phyloP scores from a whole-genome alignment of 2,113 vertebrate species.

The Podarcis cretensis region DNA sequence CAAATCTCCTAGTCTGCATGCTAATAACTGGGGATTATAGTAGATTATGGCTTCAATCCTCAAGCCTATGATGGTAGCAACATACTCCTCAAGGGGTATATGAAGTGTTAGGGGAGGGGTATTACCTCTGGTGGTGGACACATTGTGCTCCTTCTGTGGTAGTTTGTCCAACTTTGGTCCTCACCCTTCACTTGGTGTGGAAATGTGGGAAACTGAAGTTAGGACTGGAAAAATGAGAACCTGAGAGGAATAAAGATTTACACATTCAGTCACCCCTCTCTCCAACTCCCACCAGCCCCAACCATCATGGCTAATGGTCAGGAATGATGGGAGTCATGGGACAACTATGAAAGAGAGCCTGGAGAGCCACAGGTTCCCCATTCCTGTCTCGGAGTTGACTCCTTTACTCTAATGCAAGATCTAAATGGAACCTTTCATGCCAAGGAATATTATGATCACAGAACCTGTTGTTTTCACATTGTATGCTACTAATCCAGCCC shows the following conservation, averaged over 20 bases:
- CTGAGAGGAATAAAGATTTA: too few relatives aligned
- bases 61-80: neutral
- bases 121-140: too few relatives aligned
- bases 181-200: too few relatives aligned
- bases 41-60: neutral
- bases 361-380: too few relatives aligned
- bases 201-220: too few relatives aligned
- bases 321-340: neutral
- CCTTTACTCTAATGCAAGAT: neutral
- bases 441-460: neutral
- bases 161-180: too few relatives aligned
- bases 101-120: too few relatives aligned
- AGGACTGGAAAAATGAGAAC: too few relatives aligned
- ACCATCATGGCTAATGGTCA: neutral
- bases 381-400: too few relatives aligned
- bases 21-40: fast-evolving
- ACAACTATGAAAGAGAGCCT: too few relatives aligned
- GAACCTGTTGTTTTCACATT: neutral
- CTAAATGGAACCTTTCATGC: neutral
- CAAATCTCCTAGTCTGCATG: fast-evolving
- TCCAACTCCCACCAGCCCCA: neutral
- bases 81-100: too few relatives aligned
- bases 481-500: neutral
- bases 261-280: neutral
- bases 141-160: too few relatives aligned